phyloP scores from a whole-genome alignment of 2,797 vertebrate species.

The Agapornis canus region DNA sequence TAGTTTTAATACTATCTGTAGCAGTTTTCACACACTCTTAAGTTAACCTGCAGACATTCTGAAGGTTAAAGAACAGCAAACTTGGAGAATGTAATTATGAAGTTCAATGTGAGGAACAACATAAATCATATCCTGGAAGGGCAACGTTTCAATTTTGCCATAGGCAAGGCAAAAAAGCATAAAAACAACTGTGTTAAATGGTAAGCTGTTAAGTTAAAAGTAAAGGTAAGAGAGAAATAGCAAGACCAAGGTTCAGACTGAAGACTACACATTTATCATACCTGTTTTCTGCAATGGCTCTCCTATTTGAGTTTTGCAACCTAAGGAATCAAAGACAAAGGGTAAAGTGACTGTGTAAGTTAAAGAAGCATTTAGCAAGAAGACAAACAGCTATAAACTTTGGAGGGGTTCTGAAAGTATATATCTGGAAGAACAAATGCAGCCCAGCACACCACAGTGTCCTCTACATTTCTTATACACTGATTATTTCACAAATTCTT shows the following conservation, averaged over 20 bases:
- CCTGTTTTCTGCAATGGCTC: background rate
- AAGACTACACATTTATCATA: background rate
- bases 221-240: background rate
- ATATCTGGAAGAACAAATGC: background rate
- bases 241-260: background rate
- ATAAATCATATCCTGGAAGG: background rate
- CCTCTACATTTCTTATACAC: background rate
- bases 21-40: conserved; percentile 16
- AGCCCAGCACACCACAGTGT: background rate
- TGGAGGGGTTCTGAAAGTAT: background rate
- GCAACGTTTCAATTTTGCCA: background rate
- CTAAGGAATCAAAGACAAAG: background rate
- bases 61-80: conserved; percentile 38
- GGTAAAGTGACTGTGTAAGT: background rate
- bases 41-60: background rate
- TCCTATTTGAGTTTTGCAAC: background rate
- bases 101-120: conserved; percentile 8
- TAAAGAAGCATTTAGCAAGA: background rate
- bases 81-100: background rate
- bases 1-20: conserved; percentile 9
- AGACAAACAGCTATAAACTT: background rate
- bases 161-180: conserved; percentile 19
- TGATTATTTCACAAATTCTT: background rate
- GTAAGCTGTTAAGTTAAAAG: background rate
- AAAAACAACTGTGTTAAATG: background rate